These are phyloP conservation scores for Cercocebus atys DNA, from an alignment of 2,113 vertebrate species.

Conservation along the genomic window DNA sequence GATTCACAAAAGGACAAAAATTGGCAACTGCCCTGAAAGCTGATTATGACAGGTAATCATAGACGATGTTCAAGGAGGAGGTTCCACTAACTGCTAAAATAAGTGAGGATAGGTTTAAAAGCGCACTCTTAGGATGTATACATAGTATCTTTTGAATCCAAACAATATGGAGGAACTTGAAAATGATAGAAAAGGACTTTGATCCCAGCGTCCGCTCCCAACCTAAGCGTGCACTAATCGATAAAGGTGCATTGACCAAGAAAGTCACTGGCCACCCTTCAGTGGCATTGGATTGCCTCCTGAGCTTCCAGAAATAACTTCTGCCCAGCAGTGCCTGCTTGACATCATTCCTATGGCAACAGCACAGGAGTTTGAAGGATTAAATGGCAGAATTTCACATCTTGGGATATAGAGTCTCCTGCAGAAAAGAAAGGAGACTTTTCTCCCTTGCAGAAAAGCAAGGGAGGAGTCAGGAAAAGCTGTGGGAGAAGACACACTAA, in stretches of 20 bases:
- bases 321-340: neutral
- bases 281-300: neutral
- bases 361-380: fast-evolving
- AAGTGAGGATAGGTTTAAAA: neutral
- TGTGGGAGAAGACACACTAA: neutral
- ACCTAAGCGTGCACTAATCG: neutral
- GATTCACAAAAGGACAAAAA: neutral
- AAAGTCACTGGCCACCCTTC: neutral
- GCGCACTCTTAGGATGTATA: neutral
- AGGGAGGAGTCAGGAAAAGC: neutral
- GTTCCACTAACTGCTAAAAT: neutral
- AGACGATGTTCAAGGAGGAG: neutral
- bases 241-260: neutral
- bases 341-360: neutral
- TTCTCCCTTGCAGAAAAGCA: neutral
- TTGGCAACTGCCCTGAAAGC: neutral
- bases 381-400: neutral
- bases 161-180: neutral
- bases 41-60: neutral
- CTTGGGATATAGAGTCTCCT: neutral
- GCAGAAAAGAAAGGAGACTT: neutral
- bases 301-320: neutral
- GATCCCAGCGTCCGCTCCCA: neutral
- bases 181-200: neutral
- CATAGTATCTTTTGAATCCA: neutral